Evolutionary conservation across 2,113 vertebrate species (phyloP), one percentile per base, ranked within the genome.

Genomic region (Agapornis roseicollis): DNA sequence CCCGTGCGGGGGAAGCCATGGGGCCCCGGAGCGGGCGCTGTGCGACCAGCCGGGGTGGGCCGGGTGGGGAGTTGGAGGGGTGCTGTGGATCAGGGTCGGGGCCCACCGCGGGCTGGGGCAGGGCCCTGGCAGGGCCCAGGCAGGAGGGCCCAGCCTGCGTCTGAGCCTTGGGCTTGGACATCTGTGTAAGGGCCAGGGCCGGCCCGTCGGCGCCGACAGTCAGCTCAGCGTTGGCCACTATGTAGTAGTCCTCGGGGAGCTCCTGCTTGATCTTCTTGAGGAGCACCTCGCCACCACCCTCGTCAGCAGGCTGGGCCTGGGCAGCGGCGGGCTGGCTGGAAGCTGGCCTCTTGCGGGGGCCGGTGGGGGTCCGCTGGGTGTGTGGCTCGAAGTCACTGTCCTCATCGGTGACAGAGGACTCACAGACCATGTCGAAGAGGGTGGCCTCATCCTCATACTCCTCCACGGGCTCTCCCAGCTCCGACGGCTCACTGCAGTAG

Each of bases 221-320:
- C 41, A 98, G 97, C 95, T 98, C 98, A 4, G 98, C 97, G 2
- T 98, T 98, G 42, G 98, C 98, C 93, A 98, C 98, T 14, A 98
- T 98, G 56, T 99, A 98, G 93, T 98, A 98, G 94, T 99, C 98
- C 93, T 99, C 99, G 0, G 98, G 98, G 44, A 97, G 97, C 94
- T 99, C 99, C 85, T 99, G 98, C 94, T 99, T 99, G 87, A 99
- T 98, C 92, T 98, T 99, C 96, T 99, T 99, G 80, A 98, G 97
- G 2, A 97, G 92, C 23, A 98, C 97, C 22, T 99, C 98, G 4
- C 70, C 84, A 7, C 97, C 82, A 7, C 96, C 94, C 64, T 98
- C 98, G 1, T 98, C 98, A 0, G 97, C 71, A 1, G 97, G 90
- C 80, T 98, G 98, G 5, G 95, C 78, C 53, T 97, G 98, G 60